Base-by-base conservation (phyloP, 2,888 invertebrate species). In the Periphyllus acericola region DNA sequence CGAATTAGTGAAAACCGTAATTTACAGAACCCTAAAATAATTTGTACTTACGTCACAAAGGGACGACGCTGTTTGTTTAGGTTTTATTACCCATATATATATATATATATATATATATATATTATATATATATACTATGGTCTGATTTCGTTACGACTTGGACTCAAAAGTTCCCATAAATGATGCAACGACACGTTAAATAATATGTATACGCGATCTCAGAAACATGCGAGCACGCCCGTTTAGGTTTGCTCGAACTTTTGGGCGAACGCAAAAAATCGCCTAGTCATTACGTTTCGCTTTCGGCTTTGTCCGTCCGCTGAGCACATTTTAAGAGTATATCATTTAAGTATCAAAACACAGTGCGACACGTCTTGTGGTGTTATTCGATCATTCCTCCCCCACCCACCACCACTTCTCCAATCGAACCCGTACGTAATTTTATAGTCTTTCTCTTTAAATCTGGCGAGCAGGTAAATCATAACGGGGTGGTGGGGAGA, bases 61-160 rank as follows among this genome's bases (percentile, higher is more conserved):
- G 25, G 4, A 17, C 32, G 14, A 34, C 34, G 55, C 60, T 79
- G 60, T 60, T 79, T 79, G 79, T 25, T 79, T 79, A 79, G 55
- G 34, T 79, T 79, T 79, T 60, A 55, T 55, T 79, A 34, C 55
- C 34, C 60, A 60, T 79, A 0, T 36, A 36, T 36, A 3, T 36
- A 36, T 36, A 52, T n/a, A n/a, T n/a, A n/a, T n/a, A n/a, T n/a
- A n/a, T n/a, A n/a, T n/a, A n/a, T n/a, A n/a, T n/a, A n/a, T n/a
- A n/a, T n/a, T n/a, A n/a, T n/a, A 60, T 79, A 0, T 36, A 36
- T 36, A 3, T 36, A 36, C 6, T 55, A 55, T 17, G 25, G 79
- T 79, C 79, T 25, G 34, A 79, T 79, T 79, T 79, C 2, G 55
- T 79, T 79, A 79, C 79, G 79, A 79, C 52, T 34, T 60, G 25